Percentiles rank a stretch among this genome's conserved stretches.
These are phyloP conservation scores for Lypha dubia DNA, from an alignment of 2,888 invertebrate genomes.

Conservation along the genomic window DNA sequence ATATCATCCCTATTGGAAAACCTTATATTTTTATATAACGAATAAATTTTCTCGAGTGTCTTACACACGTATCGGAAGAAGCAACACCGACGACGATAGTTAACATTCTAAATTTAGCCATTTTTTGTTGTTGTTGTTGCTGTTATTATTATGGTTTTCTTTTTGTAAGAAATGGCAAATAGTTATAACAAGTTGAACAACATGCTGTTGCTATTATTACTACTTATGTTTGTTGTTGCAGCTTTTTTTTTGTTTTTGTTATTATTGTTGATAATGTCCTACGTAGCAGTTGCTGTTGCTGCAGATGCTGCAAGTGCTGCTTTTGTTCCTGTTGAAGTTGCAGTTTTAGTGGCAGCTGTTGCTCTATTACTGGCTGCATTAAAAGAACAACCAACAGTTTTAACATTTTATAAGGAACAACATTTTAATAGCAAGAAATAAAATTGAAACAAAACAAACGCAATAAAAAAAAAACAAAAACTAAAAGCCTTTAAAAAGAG, in stretches of 20 bases:
- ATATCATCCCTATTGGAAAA: too few relatives aligned
- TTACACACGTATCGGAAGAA: conserved; percentile 45
- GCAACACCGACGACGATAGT: conserved; percentile 56
- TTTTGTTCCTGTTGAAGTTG: conserved; percentile 56
- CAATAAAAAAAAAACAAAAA: neutral
- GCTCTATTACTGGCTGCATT: conserved; percentile 26
- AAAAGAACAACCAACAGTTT: conserved; percentile 48
- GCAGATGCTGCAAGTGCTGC: conserved; percentile 40
- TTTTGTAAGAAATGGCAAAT: conserved; percentile 67
- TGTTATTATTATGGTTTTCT: conserved; percentile 13
- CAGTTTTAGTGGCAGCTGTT: conserved; percentile 40
- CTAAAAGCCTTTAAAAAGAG: conserved; percentile 65
- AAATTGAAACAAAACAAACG: conserved; percentile 34
- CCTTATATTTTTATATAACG: neutral
- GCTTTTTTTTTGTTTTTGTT: conserved; percentile 33
- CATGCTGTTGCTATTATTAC: conserved; percentile 59
- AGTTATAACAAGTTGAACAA: conserved; percentile 67
- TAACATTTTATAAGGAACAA: conserved; percentile 55
- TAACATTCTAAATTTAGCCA: conserved; percentile 69
- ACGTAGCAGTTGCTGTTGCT: conserved; percentile 32
- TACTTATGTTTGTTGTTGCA: conserved; percentile 26
- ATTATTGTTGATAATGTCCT: conserved; percentile 27
- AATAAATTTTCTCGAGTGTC: conserved; percentile 36
- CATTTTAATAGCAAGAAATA: conserved; percentile 56
- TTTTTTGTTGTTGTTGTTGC: conserved; percentile 45